Base-by-base conservation (phyloP, 2,797 vertebrate genomes). In the Gymnoscopelus braueri region DNA sequence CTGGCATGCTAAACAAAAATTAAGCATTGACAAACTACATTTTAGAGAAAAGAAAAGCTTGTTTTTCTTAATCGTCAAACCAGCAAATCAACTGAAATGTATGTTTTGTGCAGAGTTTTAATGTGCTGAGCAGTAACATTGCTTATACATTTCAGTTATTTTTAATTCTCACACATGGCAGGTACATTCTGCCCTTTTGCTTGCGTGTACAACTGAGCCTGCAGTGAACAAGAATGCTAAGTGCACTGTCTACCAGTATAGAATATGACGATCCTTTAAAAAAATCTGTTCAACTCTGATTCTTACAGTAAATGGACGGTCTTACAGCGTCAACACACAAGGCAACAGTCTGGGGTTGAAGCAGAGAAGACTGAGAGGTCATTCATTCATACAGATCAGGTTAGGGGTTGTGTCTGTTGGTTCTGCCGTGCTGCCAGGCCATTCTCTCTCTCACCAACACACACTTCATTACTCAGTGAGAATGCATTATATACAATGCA, bases 401-500 rank as follows among this genome's bases (percentile, higher is more conserved):
- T 65, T 71, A 39, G 72, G 68, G 39, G 79, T 75, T 80, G 78
- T 69, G 51, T 67, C 15, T 14, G 62, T 70, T 49, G 35, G 63
- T 75, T 68, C 35, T 54, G 19, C 50, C 4, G 57, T 23, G 55
- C 51, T 54, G 59, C 13, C 72, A 57, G 69, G 50, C 35, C 54
- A 39, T 10, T 26, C 19, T 56, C 23, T 60, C 66, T 63, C 71
- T 80, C 72, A 66, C 61, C 68, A 62, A 19, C 83, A 70, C 63
- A 65, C 64, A 67, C 68, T 77, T 71, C 72, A 80, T 79, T 70
- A 81, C 72, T 71, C 3, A 15, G 23, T 59, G 73, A 62, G 69
- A 81, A 82, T 79, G 39, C 39, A 44, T 44, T 44, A 44, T 44
- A 44, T 67, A 79, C 50, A 63, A 52, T 60, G 75, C 62, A 69